These are phyloP conservation scores for Cariama cristata DNA, from an alignment of 2,113 vertebrate genomes.

Conservation along the genomic window DNA sequence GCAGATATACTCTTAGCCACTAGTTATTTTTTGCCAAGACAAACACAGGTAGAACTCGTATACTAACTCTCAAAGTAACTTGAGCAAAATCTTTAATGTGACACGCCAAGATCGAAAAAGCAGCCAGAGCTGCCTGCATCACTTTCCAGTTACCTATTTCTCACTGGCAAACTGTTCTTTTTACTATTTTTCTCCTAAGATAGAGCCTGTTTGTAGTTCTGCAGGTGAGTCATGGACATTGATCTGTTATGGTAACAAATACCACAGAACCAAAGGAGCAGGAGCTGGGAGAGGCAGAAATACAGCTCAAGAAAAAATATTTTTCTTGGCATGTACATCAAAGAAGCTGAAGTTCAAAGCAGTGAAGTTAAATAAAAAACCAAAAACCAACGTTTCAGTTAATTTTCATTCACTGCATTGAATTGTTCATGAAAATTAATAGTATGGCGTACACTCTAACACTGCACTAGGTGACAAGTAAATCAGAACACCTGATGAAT, in stretches of 20 bases:
- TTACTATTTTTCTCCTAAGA: background rate
- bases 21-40: background rate
- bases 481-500: background rate
- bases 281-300: background rate
- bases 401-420: background rate
- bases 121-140: background rate
- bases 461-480: background rate
- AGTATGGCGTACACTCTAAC: background rate
- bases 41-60: background rate
- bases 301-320: slow-evolving; percentile 37
- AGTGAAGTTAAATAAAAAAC: background rate
- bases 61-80: background rate
- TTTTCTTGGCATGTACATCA: slow-evolving; percentile 48
- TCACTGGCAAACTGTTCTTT: background rate
- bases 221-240: background rate
- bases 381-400: background rate
- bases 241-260: background rate
- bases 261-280: background rate
- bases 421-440: background rate
- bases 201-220: background rate
- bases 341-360: slow-evolving; percentile 30
- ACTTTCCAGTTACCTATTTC: background rate
- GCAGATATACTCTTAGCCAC: background rate
- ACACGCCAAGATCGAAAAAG: background rate
- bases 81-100: background rate